A percentile compares a stretch with the other conserved stretches of the same genome.
These are phyloP conservation scores for Myotis davidii DNA, from an alignment of 2,113 vertebrate species.

Conservation along the genomic window DNA sequence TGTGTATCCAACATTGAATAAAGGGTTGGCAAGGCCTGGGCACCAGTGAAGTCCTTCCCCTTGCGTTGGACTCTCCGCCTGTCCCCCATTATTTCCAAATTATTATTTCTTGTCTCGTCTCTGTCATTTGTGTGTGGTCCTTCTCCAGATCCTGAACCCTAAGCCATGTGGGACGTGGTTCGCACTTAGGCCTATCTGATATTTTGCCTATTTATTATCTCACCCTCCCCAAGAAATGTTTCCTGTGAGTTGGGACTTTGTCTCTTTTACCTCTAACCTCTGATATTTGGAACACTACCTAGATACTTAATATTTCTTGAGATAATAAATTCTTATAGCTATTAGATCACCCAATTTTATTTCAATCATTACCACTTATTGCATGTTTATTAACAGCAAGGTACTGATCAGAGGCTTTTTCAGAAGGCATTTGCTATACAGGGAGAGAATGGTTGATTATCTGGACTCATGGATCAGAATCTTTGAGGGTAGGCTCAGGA, in stretches of 20 bases:
- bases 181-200: not conserved
- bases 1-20: no score
- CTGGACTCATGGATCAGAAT: not conserved
- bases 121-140: no score
- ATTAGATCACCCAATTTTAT: not conserved
- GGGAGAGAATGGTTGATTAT: not conserved
- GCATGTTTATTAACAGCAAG: not conserved
- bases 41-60: no score
- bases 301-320: not conserved
- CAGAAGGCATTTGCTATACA: not conserved
- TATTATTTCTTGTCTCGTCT: no score
- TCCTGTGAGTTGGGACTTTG: not conserved
- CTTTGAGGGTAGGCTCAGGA: not conserved
- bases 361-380: slow-evolving; percentile 14
- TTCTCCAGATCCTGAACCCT: no score
- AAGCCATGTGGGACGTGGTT: no score
- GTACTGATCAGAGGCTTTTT: not conserved
- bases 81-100: no score
- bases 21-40: no score
- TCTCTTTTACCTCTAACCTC: not conserved
- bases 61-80: no score
- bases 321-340: slow-evolving; percentile 8
- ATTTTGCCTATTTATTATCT: not conserved
- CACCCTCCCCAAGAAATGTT: not conserved
- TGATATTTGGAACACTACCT: not conserved